Percentiles rank a stretch among this genome's conserved stretches.
phyloP scores from a whole-genome alignment of 2,113 vertebrate genomes.

The Podocnemis expansa region DNA sequence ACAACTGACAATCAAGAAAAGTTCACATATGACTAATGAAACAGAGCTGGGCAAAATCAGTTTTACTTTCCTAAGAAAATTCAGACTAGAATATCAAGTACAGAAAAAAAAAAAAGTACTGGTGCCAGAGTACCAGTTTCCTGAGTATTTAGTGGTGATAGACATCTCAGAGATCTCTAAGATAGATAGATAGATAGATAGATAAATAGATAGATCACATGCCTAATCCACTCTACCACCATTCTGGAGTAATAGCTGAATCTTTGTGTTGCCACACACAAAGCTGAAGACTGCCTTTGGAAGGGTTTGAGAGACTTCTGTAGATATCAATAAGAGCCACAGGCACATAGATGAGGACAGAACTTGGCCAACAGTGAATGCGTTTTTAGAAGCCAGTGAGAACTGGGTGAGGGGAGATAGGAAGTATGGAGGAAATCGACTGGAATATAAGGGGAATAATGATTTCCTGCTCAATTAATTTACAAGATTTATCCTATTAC shows the following conservation, averaged over 20 bases:
- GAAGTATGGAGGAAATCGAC: not conserved
- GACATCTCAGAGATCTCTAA: not conserved
- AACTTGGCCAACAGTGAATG: not conserved
- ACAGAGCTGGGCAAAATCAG: not conserved
- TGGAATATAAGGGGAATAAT: not conserved
- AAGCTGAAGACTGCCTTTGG: not conserved
- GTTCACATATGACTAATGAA: not conserved
- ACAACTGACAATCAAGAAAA: not conserved
- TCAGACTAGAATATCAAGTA: not conserved
- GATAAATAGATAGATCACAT: not conserved
- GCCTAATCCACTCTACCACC: not conserved
- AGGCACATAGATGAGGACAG: not conserved
- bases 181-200: not conserved
- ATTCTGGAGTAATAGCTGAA: not conserved
- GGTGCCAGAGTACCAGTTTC: not conserved
- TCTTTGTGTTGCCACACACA: not conserved
- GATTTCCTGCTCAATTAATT: slow-evolving; percentile 1
- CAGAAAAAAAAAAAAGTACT: not conserved
- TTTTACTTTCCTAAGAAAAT: not conserved
- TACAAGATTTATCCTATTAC: not conserved
- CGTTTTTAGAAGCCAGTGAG: not conserved
- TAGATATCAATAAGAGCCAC: not conserved
- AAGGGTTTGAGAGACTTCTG: not conserved
- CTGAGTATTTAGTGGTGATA: not conserved
- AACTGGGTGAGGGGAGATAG: not conserved